These are phyloP conservation scores for Adelosebastes latens DNA, from an alignment of 2,797 vertebrate species.

Conservation along the genomic window DNA sequence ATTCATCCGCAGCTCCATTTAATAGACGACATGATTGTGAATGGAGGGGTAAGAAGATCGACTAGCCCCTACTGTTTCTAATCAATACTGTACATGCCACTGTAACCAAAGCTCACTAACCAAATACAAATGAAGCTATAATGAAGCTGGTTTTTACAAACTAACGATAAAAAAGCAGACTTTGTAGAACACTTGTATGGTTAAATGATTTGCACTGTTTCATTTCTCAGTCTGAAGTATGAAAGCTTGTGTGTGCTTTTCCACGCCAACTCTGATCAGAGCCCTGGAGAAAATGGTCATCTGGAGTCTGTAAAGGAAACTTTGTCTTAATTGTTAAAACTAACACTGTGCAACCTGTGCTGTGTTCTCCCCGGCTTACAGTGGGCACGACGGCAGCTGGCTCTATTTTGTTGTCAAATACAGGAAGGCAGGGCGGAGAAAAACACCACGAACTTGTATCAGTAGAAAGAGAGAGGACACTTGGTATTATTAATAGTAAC, in stretches of 20 bases:
- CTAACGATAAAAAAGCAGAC: background rate
- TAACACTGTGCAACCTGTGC: slow-evolving; percentile 78
- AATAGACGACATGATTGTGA: slow-evolving; percentile 26
- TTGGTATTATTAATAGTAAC: slow-evolving; percentile 86
- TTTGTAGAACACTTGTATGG: slow-evolving; percentile 2
- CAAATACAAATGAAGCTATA: background rate
- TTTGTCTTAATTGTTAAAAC: slow-evolving; percentile 81
- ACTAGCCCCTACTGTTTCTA: slow-evolving; percentile 6
- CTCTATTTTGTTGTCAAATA: slow-evolving; percentile 86
- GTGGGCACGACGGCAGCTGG: slow-evolving; percentile 69
- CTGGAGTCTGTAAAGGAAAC: slow-evolving; percentile 83
- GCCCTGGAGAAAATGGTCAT: slow-evolving; percentile 61
- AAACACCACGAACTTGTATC: slow-evolving; percentile 80
- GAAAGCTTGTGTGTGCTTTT: slow-evolving; percentile 58
- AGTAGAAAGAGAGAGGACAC: slow-evolving; percentile 77
- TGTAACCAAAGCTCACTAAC: slow-evolving; percentile 22
- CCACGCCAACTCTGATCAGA: slow-evolving; percentile 68
- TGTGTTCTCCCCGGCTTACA: slow-evolving; percentile 71
- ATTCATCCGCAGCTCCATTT: slow-evolving; percentile 44
- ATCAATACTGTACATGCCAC: slow-evolving; percentile 22
- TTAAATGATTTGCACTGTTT: slow-evolving; percentile 24
- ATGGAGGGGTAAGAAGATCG: slow-evolving; percentile 35
- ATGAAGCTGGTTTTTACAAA: background rate
- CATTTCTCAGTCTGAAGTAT: slow-evolving; percentile 24
- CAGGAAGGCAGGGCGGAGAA: slow-evolving; percentile 76